phyloP scores from a whole-genome alignment of 2,113 vertebrate genomes.

The Mus pahari region DNA sequence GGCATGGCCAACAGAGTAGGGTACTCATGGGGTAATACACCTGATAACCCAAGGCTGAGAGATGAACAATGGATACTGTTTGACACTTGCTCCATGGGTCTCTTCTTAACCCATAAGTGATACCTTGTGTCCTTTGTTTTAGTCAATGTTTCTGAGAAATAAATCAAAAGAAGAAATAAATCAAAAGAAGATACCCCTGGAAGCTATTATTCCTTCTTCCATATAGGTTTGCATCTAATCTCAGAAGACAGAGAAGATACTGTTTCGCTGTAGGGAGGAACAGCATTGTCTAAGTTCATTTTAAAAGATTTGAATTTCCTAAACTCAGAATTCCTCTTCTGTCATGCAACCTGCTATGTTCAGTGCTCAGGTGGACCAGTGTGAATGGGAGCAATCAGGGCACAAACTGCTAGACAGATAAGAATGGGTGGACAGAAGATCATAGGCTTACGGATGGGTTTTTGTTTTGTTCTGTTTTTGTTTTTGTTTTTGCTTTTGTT shows the following conservation, averaged over 20 bases:
- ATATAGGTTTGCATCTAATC: not conserved
- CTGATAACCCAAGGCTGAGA: not conserved
- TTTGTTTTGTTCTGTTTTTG: too few species aligned
- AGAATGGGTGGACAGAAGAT: not conserved
- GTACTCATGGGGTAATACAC: not conserved
- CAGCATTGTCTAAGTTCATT: not conserved
- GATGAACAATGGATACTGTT: not conserved
- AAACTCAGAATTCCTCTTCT: slow-evolving; percentile 10
- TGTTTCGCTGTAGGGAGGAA: not conserved
- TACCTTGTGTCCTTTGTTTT: not conserved
- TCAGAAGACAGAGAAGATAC: not conserved
- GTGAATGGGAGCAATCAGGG: not conserved
- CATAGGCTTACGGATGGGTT: not conserved
- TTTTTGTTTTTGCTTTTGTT: too few species aligned
- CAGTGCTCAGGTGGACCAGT: not conserved
- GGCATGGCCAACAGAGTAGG: not conserved
- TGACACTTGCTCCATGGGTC: not conserved
- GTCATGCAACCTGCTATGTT: not conserved
- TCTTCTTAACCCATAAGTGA: not conserved
- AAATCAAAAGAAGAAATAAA: too few species aligned
- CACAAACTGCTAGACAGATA: not conserved
- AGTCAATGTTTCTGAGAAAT: not conserved
- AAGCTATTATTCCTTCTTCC: not conserved
- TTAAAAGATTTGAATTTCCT: not conserved
- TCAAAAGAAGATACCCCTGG: not conserved